Conservation (phyloP, 2,113 vertebrate genomes). For the Sturnus vulgaris region DNA sequence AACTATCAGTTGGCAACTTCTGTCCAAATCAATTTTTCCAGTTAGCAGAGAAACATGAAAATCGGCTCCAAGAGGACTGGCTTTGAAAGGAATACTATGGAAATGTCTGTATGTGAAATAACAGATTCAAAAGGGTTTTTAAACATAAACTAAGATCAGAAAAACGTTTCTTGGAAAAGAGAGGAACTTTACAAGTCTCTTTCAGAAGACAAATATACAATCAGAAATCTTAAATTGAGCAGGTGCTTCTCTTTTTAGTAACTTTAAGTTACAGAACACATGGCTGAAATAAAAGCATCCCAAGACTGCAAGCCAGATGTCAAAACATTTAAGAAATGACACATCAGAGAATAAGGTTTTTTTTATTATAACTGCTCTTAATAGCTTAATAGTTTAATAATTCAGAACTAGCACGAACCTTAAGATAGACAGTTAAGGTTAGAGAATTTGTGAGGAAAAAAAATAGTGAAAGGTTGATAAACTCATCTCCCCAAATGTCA, state of each 20-base stretch:
- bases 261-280: background rate
- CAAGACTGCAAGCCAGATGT: background rate
- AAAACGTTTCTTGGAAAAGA: background rate
- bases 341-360: background rate
- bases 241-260: background rate
- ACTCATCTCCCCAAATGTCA: conserved; percentile 36
- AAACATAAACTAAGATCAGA: background rate
- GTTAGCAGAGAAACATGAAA: background rate
- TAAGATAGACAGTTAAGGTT: background rate
- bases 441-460: background rate
- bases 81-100: background rate
- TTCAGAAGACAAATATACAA: background rate
- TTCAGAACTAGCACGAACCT: background rate
- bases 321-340: background rate
- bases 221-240: background rate
- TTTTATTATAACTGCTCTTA: background rate
- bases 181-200: background rate
- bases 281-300: background rate
- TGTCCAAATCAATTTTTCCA: background rate
- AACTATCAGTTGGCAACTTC: background rate
- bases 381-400: background rate
- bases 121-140: background rate
- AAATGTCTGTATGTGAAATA: background rate
- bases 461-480: background rate
- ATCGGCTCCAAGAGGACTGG: background rate